phyloP scores from a whole-genome alignment of 1,140 invertebrate genomes.

The Drosophila seguyi region DNA sequence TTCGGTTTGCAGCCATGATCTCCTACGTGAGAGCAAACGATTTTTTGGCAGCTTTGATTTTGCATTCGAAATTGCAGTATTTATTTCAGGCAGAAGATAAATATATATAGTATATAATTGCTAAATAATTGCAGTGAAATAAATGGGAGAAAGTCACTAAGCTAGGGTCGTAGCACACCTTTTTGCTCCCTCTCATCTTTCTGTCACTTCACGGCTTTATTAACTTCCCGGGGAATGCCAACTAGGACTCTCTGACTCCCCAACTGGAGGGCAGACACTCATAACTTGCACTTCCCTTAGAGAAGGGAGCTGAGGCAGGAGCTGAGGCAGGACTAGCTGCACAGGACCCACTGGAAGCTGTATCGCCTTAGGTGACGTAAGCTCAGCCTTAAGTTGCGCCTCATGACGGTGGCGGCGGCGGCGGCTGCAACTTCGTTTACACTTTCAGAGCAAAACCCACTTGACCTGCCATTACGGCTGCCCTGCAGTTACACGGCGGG shows the following conservation, averaged over 20 bases:
- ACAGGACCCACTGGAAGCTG: slow-evolving; percentile 6
- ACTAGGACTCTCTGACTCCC: slow-evolving; percentile 8
- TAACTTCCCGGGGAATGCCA: slow-evolving; percentile 28
- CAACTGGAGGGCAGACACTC: slow-evolving; percentile 15
- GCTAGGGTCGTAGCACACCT: not conserved
- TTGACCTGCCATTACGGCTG: slow-evolving; percentile 48
- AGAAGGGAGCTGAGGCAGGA: not conserved
- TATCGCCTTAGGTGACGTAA: slow-evolving; percentile 46
- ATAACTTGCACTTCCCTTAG: slow-evolving; percentile 30
- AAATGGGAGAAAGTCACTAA: not conserved
- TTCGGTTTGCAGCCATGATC: slow-evolving; percentile 6
- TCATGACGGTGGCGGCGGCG: not conserved
- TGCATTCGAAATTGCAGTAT: not conserved
- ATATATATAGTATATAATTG: not conserved
- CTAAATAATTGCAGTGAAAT: not conserved
- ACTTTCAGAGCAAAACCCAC: slow-evolving; percentile 32
- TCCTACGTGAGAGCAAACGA: slow-evolving; percentile 5
- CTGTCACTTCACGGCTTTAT: slow-evolving; percentile 30
- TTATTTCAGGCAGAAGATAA: not conserved
- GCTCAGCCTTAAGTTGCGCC: slow-evolving; percentile 34
- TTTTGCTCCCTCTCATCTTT: not conserved
- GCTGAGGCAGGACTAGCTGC: not conserved
- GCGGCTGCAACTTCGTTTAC: slow-evolving; percentile 39
- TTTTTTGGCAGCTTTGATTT: not conserved
- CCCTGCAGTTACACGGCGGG: not conserved